Percentiles rank a stretch among this genome's conserved stretches.
These are phyloP conservation scores for Eristalis arbustorum DNA, from an alignment of 2,888 invertebrate genomes.

Conservation along the genomic window DNA sequence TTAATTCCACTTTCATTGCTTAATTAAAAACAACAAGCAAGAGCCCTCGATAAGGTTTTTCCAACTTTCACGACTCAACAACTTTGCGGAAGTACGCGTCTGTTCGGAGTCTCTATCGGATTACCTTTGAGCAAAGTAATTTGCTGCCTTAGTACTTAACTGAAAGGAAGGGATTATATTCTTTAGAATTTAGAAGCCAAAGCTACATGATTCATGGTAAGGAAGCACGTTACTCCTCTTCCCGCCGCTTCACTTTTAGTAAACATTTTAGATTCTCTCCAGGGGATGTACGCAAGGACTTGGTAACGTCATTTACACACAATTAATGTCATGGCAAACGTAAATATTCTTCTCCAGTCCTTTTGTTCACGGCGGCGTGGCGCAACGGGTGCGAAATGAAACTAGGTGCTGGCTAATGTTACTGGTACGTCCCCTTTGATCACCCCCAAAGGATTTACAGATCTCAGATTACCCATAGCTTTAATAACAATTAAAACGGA, in stretches of 20 bases:
- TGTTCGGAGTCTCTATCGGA: neutral
- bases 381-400: neutral
- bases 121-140: neutral
- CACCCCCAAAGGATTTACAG: neutral
- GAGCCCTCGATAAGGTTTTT: no score
- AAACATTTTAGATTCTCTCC: neutral
- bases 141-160: neutral
- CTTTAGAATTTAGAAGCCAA: neutral
- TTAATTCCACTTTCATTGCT: no score
- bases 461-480: conserved; percentile 9
- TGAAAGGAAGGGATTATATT: neutral
- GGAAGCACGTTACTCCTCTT: neutral
- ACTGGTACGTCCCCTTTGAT: neutral
- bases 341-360: neutral
- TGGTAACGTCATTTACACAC: neutral
- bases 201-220: neutral
- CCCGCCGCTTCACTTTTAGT: neutral
- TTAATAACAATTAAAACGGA: conserved; percentile 29
- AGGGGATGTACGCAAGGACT: neutral
- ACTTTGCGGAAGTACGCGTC: neutral
- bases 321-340: neutral
- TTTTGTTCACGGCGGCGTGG: neutral
- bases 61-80: no score
- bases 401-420: neutral
- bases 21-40: no score